Evolutionary conservation across 2,888 invertebrate genomes (phyloP), one percentile per base, ranked within the genome.

Genomic region (Eumacrocentrus americanus): DNA sequence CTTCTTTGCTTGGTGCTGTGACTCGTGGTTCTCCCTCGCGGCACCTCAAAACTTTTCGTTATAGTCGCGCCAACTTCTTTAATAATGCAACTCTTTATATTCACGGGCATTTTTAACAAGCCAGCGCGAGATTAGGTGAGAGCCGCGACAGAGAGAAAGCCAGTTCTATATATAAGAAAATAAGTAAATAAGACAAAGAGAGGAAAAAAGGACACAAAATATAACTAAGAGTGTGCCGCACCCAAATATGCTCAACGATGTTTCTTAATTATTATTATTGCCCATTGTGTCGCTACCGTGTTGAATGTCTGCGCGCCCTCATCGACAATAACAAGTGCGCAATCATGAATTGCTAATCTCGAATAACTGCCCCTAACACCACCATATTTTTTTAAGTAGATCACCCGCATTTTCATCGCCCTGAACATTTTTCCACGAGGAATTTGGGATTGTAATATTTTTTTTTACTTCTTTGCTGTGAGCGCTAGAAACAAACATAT

Each of bases 21-120:
- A 67, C 69, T 66, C 67, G 62, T 62, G 61, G 64, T 57, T 58
- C 56, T 46, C 61, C 65, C 55, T 65, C 62, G 62, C 60, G 52
- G 47, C 50, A 60, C 64, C 40, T 44, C 29, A 25, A n/a, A 29
- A 35, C 56, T 22, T 25, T 63, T 60, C 55, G 50, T 51, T 40
- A 37, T 58, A 46, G 63, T 56, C 66, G 18, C 64, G 75, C 75
- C 70, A 80, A 80, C 79, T 80, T 80, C 80, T 79, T 80, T 79
- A 79, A 79, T 81, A 81, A 81, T 81, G 80, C 79, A 82, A 81
- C 81, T 81, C 81, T 81, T 82, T 81, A 81, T 81, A 81, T 81
- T 81, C 81, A 81, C 80, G 76, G 76, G 76, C 44, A 46, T 61
- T 64, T 80, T 77, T 80, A 80, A 80, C 79, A 79, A 80, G 77